These are phyloP conservation scores for Sphaeridia pumilis DNA, from an alignment of 2,888 invertebrate species.

Conservation along the genomic window DNA sequence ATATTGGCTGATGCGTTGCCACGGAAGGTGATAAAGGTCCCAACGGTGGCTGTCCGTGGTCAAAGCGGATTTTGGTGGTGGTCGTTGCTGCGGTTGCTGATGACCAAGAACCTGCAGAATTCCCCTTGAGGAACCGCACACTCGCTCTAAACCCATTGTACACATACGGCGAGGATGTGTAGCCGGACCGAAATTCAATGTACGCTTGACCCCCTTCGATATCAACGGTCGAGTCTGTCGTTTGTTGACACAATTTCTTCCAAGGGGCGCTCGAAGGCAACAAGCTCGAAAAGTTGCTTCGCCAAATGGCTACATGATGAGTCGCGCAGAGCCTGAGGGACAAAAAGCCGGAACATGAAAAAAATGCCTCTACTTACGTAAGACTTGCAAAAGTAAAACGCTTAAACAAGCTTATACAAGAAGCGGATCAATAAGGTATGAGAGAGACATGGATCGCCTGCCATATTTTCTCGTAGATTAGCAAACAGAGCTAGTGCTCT, in stretches of 20 bases:
- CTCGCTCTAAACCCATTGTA: slow-evolving; percentile 32
- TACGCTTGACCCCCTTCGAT: slow-evolving; percentile 31
- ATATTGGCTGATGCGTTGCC: neutral
- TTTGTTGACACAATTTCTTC: slow-evolving; percentile 28
- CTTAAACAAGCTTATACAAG: no score
- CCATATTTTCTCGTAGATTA: no score
- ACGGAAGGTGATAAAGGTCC: neutral
- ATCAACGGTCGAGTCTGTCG: slow-evolving; percentile 18
- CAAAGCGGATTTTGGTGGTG: neutral
- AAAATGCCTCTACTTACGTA: no score
- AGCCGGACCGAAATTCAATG: slow-evolving; percentile 31
- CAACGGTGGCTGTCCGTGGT: no score
- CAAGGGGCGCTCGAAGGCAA: slow-evolving; percentile 20
- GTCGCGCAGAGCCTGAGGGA: slow-evolving; percentile 23
- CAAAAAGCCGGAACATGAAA: no score
- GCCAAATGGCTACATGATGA: slow-evolving; percentile 32
- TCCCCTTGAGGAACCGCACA: slow-evolving; percentile 25
- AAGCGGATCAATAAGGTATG: no score
- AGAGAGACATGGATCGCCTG: no score
- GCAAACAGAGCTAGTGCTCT: no score
- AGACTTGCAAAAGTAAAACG: no score
- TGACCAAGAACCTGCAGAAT: neutral
- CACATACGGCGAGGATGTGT: slow-evolving; percentile 28
- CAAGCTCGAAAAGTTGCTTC: slow-evolving; percentile 20
- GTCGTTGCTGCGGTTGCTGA: neutral